Base-by-base conservation (phyloP, 2,113 vertebrate species). In the Cyphomyrus discorhynchus region DNA sequence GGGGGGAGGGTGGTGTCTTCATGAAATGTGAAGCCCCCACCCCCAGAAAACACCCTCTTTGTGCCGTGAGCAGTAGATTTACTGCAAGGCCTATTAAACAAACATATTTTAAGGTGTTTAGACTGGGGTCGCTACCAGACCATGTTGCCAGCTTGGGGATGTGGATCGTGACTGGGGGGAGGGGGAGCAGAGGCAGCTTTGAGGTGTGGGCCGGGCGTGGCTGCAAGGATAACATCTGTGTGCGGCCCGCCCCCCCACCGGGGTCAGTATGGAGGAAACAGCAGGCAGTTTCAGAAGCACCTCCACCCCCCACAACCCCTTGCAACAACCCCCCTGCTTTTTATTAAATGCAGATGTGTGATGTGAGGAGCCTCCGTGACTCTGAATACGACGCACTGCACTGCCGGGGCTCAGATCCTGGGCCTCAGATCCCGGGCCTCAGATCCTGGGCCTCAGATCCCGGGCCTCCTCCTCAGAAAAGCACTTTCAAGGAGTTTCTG, bases 331-430 rank as follows among this genome's bases (percentile, higher is more conserved):
- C 45, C 21, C 56, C 21, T 11, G 17, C 17, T 52, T 45, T 35
- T 88, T 88, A 90, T 88, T 88, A 88, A 53, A 90, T 31, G 47
- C 90, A 90, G 88, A 89, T 90, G 90, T 90, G 27, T 53, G 31
- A 74, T 39, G 56, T 70, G 17, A 89, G 52, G 21, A 45, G 58
- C 87, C 77, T 45, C 19, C 58, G 15, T 80, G 74, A 42, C 35
- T 19, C 35, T 77, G n/a, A 4, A 10, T 31, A 15, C 10, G 3
- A 13, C 3, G 3, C 0, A 52, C 82, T 83, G 27, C 46, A 52
- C 46, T 56, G 8, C 35, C 13, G 3, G 53, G 49, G 21, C 45
- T 74, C n/a, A 42, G 9, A 35, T 5, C 52, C 53, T 7, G 15
- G 24, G 53, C 21, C 24, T 1, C 84, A 6, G 31, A 45, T 45